phyloP scores from a whole-genome alignment of 2,113 vertebrate genomes.

The Leptobrachium ailaonicum region DNA sequence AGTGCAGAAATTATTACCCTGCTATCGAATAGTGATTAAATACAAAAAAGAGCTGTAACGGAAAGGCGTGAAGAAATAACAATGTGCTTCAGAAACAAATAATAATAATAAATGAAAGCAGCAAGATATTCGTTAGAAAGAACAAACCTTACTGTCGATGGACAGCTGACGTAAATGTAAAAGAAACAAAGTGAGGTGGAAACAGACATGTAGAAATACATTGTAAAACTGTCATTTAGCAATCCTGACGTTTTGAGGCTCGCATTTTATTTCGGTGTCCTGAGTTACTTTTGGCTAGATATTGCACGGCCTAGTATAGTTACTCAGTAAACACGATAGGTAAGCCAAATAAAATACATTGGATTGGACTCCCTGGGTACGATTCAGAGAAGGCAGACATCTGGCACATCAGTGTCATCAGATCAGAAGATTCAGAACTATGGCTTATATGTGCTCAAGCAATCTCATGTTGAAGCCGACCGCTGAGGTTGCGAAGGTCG shows the following conservation, averaged over 20 bases:
- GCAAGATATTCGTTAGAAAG: slow-evolving; percentile 6
- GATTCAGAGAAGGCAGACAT: too few relatives aligned
- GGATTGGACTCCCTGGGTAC: too few relatives aligned
- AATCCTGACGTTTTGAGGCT: slow-evolving; percentile 25
- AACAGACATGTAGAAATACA: slow-evolving; percentile 3
- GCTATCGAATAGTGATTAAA: slow-evolving; percentile 47
- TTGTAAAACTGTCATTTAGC: slow-evolving; percentile 5
- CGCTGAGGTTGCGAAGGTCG: too few relatives aligned
- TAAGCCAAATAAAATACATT: too few relatives aligned
- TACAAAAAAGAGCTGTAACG: neutral
- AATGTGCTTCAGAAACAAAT: neutral
- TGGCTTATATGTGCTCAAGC: too few relatives aligned
- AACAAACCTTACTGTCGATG: slow-evolving; percentile 20
- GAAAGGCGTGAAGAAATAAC: neutral
- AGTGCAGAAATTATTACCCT: slow-evolving; percentile 35
- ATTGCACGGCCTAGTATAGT: neutral
- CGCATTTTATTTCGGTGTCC: slow-evolving; percentile 11
- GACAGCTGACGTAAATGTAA: neutral
- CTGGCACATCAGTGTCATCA: too few relatives aligned
- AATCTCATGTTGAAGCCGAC: too few relatives aligned
- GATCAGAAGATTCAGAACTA: too few relatives aligned
- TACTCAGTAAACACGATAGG: slow-evolving; percentile 1
- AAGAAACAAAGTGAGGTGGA: neutral
- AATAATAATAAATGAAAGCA: neutral
- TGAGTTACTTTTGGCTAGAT: slow-evolving; percentile 34